These are phyloP conservation scores for Chrysocyon brachyurus DNA, from an alignment of 2,797 vertebrate species.

Conservation along the genomic window DNA sequence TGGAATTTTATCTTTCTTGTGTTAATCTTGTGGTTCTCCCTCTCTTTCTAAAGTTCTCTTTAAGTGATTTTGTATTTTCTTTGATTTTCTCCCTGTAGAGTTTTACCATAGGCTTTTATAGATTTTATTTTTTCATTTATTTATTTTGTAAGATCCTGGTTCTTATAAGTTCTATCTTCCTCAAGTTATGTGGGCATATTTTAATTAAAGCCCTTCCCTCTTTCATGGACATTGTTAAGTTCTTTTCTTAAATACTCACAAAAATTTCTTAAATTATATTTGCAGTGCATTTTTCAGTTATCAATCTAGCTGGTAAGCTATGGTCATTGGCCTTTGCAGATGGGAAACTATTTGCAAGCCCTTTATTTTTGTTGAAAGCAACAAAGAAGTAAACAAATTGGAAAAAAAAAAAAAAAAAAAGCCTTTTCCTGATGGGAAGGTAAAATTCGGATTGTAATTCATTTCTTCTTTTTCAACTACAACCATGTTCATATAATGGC, in stretches of 20 bases:
- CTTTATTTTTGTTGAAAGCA: not conserved
- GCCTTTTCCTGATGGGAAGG: not conserved
- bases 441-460: not conserved
- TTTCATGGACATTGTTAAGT: not conserved
- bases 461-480: not conserved
- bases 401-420: not conserved
- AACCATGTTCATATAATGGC: not conserved
- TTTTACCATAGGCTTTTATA: not conserved
- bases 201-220: not conserved
- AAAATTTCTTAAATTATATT: not conserved
- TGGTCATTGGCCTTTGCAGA: not conserved
- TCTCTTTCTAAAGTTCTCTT: not conserved
- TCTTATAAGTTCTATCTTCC: not conserved
- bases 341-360: not conserved
- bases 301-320: not conserved
- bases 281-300: not conserved
- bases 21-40: not conserved
- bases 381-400: not conserved
- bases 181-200: not conserved
- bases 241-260: not conserved
- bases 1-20: not conserved
- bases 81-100: not conserved
- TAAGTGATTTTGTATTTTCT: not conserved
- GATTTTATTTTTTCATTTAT: not conserved
- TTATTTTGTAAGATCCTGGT: not conserved